Evolutionary conservation across 2,797 vertebrate genomes (phyloP).

Genomic region (Scyliorhinus canicula): DNA sequence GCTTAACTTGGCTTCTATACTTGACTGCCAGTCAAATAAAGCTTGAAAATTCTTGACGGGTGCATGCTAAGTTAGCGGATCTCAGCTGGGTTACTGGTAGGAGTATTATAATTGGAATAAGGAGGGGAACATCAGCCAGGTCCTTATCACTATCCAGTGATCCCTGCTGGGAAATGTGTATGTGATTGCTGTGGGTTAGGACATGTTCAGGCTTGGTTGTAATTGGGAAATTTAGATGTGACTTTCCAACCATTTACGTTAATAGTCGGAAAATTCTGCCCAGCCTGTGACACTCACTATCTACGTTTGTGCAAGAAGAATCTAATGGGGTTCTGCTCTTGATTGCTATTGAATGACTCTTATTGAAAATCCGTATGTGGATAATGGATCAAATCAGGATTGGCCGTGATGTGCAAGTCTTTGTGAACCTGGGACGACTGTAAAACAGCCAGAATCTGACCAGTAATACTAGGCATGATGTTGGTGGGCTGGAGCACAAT

Average conservation of each 20-base stretch:
- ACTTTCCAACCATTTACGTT: background rate
- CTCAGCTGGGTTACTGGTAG: background rate
- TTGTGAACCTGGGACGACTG: background rate
- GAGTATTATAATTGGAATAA: constrained; percentile 28
- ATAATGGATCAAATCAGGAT: background rate
- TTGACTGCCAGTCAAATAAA: background rate
- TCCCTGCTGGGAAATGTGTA: constrained; percentile 11
- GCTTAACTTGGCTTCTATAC: background rate
- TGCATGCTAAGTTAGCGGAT: background rate
- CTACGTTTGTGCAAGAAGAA: background rate
- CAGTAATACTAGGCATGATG: too few relatives aligned
- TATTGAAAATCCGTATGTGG: background rate
- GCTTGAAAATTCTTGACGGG: background rate
- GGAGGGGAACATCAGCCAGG: background rate
- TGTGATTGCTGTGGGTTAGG: background rate
- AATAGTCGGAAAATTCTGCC: background rate
- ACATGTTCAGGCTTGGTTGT: constrained; percentile 21
- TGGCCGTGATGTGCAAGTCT: background rate
- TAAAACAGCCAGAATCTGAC: background rate
- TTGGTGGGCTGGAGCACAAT: too few relatives aligned
- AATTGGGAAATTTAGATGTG: constrained; percentile 10
- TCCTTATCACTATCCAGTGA: background rate
- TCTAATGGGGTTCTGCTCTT: background rate
- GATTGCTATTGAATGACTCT: background rate
- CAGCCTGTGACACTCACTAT: background rate